A percentile compares a stretch with the other conserved stretches of the same genome.
These are phyloP conservation scores for Drosophila parthenogenetica DNA, from an alignment of 2,888 invertebrate species.

Conservation along the genomic window DNA sequence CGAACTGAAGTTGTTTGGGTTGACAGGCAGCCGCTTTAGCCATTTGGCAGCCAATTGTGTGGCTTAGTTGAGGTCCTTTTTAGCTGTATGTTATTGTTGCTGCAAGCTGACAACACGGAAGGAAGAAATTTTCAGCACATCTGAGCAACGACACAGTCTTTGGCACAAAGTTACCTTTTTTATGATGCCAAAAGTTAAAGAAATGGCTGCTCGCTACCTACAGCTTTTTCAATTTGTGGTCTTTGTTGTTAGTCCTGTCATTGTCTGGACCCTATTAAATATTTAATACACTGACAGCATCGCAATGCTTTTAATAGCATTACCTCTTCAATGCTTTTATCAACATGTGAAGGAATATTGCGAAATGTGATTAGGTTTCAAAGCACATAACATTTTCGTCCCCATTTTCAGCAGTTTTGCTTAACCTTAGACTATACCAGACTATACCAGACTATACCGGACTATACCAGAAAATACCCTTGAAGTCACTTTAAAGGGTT, in stretches of 20 bases:
- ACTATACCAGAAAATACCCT: no score
- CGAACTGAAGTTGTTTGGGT: slow-evolving; percentile 50
- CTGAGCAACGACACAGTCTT: slow-evolving; percentile 53
- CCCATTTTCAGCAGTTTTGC: not conserved
- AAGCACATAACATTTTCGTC: slow-evolving; percentile 13
- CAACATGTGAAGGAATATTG: slow-evolving; percentile 38
- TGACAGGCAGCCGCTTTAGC: slow-evolving; percentile 62
- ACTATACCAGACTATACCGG: not conserved
- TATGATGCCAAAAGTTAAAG: slow-evolving; percentile 37
- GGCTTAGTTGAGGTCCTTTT: slow-evolving; percentile 45
- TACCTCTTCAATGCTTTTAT: slow-evolving; percentile 29
- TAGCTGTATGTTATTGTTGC: slow-evolving; percentile 22
- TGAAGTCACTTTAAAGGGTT: no score
- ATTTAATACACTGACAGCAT: slow-evolving; percentile 50
- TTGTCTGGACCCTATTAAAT: slow-evolving; percentile 55
- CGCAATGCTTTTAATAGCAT: slow-evolving; percentile 25
- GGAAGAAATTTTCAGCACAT: slow-evolving; percentile 75
- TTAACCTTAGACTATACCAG: not conserved
- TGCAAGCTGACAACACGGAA: slow-evolving; percentile 61
- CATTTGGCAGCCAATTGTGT: slow-evolving; percentile 75
- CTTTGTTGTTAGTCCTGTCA: slow-evolving; percentile 24
- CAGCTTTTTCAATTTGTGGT: slow-evolving; percentile 28
- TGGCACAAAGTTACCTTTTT: slow-evolving; percentile 51
- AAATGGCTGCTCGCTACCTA: slow-evolving; percentile 53
- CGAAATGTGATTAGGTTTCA: slow-evolving; percentile 15